These are phyloP conservation scores for Parasteatoda lunata DNA, from an alignment of 2,888 invertebrate species.

Conservation along the genomic window DNA sequence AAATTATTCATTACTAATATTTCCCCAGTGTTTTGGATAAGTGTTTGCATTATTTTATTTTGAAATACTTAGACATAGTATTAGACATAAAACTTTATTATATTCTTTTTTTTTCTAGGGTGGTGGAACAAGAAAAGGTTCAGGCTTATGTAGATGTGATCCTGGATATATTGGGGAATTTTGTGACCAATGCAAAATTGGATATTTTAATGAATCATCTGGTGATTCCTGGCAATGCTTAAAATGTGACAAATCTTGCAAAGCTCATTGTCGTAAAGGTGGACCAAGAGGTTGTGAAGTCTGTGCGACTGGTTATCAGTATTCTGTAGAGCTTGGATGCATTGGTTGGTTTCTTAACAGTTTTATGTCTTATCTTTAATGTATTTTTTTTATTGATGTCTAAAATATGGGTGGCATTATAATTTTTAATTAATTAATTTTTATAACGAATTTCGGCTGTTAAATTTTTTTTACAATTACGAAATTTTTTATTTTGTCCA, in stretches of 20 bases:
- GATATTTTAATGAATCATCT: slow-evolving; percentile 79
- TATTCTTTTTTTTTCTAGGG: slow-evolving; percentile 77
- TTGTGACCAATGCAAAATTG: slow-evolving; percentile 86
- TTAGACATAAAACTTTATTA: no score
- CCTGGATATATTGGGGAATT: slow-evolving; percentile 84
- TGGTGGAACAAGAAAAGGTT: slow-evolving; percentile 92
- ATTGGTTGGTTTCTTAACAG: slow-evolving; percentile 71
- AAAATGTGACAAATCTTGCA: slow-evolving; percentile 86
- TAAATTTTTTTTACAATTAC: no score
- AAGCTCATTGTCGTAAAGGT: slow-evolving; percentile 83
- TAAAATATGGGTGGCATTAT: not conserved
- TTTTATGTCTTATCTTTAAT: not conserved
- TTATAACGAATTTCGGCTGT: not conserved
- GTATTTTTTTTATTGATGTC: not conserved
- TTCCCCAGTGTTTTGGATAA: no score
- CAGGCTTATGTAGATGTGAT: slow-evolving; percentile 91
- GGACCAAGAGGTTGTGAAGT: slow-evolving; percentile 79
- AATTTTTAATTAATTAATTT: not conserved
- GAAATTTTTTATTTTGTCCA: no score
- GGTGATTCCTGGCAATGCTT: slow-evolving; percentile 65
- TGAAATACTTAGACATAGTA: no score
- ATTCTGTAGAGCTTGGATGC: slow-evolving; percentile 85
- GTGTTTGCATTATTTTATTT: no score
- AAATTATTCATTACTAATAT: no score
- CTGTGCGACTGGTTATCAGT: slow-evolving; percentile 84